Percentiles rank a stretch among this genome's conserved stretches.
Evolutionary conservation across 2,888 invertebrate genomes (phyloP).

Genomic region (Chrysopilus asiliformis): DNA sequence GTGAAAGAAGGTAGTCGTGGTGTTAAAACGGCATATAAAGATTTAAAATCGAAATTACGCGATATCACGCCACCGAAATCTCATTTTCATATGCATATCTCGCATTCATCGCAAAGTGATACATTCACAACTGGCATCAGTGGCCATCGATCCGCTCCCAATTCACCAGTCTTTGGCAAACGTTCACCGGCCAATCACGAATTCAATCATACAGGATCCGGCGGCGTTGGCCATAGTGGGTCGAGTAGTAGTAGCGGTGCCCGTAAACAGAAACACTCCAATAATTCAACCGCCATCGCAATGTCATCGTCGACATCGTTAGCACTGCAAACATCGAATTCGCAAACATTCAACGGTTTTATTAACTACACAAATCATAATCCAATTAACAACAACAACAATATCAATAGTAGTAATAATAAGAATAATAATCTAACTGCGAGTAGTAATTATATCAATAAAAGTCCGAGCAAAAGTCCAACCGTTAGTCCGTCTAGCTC

Average conservation of each 20-base stretch:
- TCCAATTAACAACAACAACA: slow-evolving; percentile 8
- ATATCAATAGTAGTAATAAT: slow-evolving; percentile 9
- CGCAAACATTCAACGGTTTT: slow-evolving; percentile 28
- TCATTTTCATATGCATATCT: slow-evolving; percentile 10
- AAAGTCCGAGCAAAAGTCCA: slow-evolving; percentile 32
- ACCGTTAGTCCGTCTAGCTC: slow-evolving; percentile 34
- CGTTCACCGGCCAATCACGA: slow-evolving; percentile 26
- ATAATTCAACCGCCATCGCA: too few species aligned
- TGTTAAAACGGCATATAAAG: slow-evolving; percentile 66
- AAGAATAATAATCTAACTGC: too few species aligned
- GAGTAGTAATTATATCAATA: slow-evolving; percentile 19
- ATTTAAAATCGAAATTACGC: slow-evolving; percentile 51
- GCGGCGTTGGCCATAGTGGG: too few species aligned
- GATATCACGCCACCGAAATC: slow-evolving; percentile 28
- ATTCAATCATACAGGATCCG: slow-evolving; percentile 9
- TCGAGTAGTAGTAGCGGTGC: too few species aligned
- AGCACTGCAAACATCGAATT: slow-evolving; percentile 26
- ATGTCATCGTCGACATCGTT: slow-evolving; percentile 19
- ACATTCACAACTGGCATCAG: slow-evolving; percentile 16
- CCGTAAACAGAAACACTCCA: too few species aligned
- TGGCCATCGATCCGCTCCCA: slow-evolving; percentile 45
- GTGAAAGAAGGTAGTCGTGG: slow-evolving; percentile 62
- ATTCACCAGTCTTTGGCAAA: slow-evolving; percentile 47
- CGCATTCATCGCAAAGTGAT: slow-evolving; percentile 2
- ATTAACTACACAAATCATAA: slow-evolving; percentile 21